Evolutionary conservation across 2,113 vertebrate genomes (phyloP).

Genomic region (Phylloscopus trochilus): DNA sequence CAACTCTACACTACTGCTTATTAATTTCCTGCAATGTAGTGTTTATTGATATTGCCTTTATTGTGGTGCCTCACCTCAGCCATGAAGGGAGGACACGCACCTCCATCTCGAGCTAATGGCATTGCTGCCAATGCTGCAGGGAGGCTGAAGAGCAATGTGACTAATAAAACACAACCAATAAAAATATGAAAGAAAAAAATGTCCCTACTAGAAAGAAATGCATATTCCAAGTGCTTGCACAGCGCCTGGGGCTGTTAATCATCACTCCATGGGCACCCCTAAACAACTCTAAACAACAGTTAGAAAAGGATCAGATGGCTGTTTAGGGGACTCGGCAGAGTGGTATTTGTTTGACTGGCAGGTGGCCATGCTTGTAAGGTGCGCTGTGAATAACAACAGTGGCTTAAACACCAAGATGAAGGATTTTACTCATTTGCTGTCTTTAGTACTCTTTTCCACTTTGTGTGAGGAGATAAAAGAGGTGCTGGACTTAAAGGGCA

Average conservation of each 20-base stretch:
- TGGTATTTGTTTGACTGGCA: slow-evolving; percentile 55
- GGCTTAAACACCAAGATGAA: slow-evolving; percentile 11
- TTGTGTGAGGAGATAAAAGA: background rate
- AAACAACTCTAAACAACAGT: slow-evolving; percentile 33
- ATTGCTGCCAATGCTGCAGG: slow-evolving; percentile 19
- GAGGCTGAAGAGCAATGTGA: slow-evolving; percentile 59
- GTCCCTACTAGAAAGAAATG: slow-evolving; percentile 49
- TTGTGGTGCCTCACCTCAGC: slow-evolving; percentile 24
- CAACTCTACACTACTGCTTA: background rate
- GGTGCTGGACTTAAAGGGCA: background rate
- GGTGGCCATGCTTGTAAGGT: slow-evolving; percentile 38
- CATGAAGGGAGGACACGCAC: slow-evolving; percentile 28
- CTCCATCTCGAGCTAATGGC: slow-evolving; percentile 28
- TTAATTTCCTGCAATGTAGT: slow-evolving; percentile 15
- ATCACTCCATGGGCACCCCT: slow-evolving; percentile 11
- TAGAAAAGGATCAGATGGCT: slow-evolving; percentile 43
- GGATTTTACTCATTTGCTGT: slow-evolving; percentile 14
- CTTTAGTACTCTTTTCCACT: background rate
- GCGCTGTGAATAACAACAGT: background rate
- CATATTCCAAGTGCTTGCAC: slow-evolving; percentile 16
- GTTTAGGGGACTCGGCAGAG: background rate
- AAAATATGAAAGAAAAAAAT: slow-evolving; percentile 62
- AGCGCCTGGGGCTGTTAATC: background rate
- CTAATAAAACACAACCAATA: slow-evolving; percentile 59
- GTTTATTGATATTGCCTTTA: slow-evolving; percentile 52